Base-by-base conservation (phyloP, 1,140 invertebrate genomes). In the Lepidurus apus region DNA sequence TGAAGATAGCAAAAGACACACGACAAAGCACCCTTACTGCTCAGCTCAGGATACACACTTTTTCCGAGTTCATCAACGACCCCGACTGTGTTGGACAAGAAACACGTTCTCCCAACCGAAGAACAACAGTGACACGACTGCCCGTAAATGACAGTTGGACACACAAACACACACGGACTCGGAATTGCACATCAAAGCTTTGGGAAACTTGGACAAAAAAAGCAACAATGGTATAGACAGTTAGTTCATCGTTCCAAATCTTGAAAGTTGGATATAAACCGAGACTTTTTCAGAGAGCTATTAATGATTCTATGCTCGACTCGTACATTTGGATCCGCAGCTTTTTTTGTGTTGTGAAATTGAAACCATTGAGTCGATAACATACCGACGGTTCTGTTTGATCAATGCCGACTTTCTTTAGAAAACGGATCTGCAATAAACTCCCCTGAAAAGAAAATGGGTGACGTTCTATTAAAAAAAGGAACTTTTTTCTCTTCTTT, bases 41-140 rank as follows among this genome's bases (percentile, higher is more conserved):
- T 34, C 34, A 34, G 34, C 34, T 34, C 34, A 34, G 53, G 17
- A n/a, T 17, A 17, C 53, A 13, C 6, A 7, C 53, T 65, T 17
- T 65, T 65, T 21, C 21, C 53, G 53, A 65, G 53, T 65, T 65
- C 53, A 65, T 65, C 9, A 65, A 65, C 8, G 13, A 21, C 53
- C 6, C 8, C 53, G 21, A 13, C 53, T 21, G 21, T 65, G 13
- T 7, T 13, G 53, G 53, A 21, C 21, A 17, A 13, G 21, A 13
- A 65, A 65, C 53, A 65, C 13, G 9, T 65, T 65, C 17, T 17
- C 53, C 34, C 34, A 34, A 21, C 53, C 21, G 53, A 21, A 65
- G 21, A 65, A 65, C 53, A 65, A 65, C 9, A 17, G 53, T 65
- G 53, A 65, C 53, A 65, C 53, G 53, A 65, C 21, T n/a, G 53